Conservation (phyloP, 2,888 invertebrate genomes). For the Mesorhabditis spiculigera region DNA sequence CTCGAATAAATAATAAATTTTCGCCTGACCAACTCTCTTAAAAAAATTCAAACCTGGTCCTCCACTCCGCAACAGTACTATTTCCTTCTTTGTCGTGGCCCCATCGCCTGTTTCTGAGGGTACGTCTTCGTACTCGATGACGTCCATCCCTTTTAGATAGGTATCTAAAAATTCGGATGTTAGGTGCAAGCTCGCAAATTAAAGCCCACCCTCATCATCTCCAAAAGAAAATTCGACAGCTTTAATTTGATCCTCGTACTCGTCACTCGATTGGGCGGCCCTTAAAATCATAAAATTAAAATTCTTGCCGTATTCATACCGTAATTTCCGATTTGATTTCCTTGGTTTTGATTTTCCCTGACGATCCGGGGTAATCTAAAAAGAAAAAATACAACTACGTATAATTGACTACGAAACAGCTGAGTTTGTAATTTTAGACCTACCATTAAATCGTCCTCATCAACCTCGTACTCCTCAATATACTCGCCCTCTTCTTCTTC, state of each 20-base stretch:
- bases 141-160: neutral
- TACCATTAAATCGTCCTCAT: constrained; percentile 30
- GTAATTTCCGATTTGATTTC: too few relatives aligned
- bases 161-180: neutral
- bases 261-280: neutral
- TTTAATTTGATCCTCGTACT: neutral
- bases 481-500: constrained; percentile 18
- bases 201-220: neutral
- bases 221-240: constrained; percentile 2
- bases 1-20: too few relatives aligned
- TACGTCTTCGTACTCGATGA: neutral
- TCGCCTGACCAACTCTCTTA: too few relatives aligned
- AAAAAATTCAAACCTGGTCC: neutral
- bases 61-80: neutral
- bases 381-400: too few relatives aligned
- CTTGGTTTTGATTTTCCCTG: too few relatives aligned
- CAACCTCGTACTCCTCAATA: constrained; percentile 25
- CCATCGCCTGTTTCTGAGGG: neutral
- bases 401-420: neutral
- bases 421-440: neutral
- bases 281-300: neutral
- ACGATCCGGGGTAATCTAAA: too few relatives aligned
- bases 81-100: neutral
- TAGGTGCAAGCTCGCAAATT: too few relatives aligned
- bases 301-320: too few relatives aligned